phyloP scores from a whole-genome alignment of 2,113 vertebrate species.

The Sinocyclocheilus anshuiensis region DNA sequence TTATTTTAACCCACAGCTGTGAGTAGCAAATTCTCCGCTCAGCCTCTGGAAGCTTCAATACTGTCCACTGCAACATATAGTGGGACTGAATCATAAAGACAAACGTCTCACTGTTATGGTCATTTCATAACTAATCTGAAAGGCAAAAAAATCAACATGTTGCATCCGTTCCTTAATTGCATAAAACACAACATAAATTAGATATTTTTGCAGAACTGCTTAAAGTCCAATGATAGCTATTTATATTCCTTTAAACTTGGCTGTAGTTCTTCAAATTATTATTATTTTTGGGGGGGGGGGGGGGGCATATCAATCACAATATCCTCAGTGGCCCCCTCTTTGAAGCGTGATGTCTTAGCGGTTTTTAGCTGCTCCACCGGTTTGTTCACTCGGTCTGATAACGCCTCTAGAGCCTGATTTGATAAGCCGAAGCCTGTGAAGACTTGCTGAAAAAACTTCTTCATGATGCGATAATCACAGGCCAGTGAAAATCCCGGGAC shows the following conservation, averaged over 20 bases:
- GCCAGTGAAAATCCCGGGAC: background rate
- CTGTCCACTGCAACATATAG: background rate
- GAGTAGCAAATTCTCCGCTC: background rate
- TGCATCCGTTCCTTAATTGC: background rate
- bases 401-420: background rate
- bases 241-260: no score
- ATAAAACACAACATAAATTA: background rate
- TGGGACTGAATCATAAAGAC: background rate
- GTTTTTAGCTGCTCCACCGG: background rate
- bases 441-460: constrained; percentile 11
- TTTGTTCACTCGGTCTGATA: constrained; percentile 31
- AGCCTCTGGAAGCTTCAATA: constrained; percentile 6
- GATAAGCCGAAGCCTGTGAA: background rate
- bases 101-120: background rate
- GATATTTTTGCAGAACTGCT: no score
- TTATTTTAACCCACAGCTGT: background rate
- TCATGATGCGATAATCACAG: constrained; percentile 7
- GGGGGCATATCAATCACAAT: background rate
- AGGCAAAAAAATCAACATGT: background rate
- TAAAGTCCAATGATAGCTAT: background rate
- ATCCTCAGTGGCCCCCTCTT: background rate
- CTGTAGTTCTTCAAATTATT: no score
- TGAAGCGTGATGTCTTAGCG: constrained; percentile 6
- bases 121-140: background rate
- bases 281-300: no score